Evolutionary conservation across 1,140 invertebrate species (phyloP), one percentile per base, ranked within the genome.

Genomic region (Glossosoma conforme): DNA sequence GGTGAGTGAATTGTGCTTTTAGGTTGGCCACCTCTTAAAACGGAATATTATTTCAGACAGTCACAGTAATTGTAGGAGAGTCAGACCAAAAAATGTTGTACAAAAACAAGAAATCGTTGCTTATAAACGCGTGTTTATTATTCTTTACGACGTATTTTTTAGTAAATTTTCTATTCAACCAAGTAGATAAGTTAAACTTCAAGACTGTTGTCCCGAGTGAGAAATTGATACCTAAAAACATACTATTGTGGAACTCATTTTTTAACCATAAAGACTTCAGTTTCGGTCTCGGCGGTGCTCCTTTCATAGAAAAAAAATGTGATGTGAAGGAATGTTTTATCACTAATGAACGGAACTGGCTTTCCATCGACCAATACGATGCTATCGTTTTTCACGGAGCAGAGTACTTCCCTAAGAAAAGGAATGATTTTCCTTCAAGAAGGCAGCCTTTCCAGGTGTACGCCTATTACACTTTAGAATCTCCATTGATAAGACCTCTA

Each of bases 381-480:
- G 70, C 70, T n/a, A 62, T 72, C 3, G 52, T 72, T 1, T 70
- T 67, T 28, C 69, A 72, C 48, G 55, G 51, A 19, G 61, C 64
- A 2, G 54, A 68, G 30, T 47, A 22, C 58, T 60, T 8, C 62
- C 62, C 49, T 58, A 46, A 52, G 21, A 43, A 24, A 28, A 11
- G 36, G 20, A 1, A 10, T 17, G 20, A 24, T 18, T 19, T 65
- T 5, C 70, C 68, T 19, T 19, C 24, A 15, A 44, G 1, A 64
- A 65, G 44, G 50, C 56, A 4, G 2, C 11, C 0, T 42, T 9
- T n/a, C 22, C 70, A 72, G 42, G 64, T 65, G 52, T 72, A 62
- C 54, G 64, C 57, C 2, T 70, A 68, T 48, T 62, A 64, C 4
- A 61, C 67, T 0, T 67, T 64, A 9, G 63, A 68, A 45, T 69